phyloP scores from a whole-genome alignment of 2,797 vertebrate species.

The Rhinella marina region DNA sequence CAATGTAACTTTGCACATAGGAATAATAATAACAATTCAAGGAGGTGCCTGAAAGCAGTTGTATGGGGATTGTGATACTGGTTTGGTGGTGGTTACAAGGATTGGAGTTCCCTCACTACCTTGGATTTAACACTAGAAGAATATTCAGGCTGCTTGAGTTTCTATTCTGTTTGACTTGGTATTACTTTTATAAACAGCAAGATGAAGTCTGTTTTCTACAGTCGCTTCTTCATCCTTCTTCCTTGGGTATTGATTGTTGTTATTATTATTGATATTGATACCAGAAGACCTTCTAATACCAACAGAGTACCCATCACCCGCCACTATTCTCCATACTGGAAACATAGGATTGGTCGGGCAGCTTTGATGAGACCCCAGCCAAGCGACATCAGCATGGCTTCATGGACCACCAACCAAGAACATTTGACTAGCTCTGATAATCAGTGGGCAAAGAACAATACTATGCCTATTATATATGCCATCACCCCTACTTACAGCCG shows the following conservation, averaged over 20 bases:
- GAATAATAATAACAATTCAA: neutral
- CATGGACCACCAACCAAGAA: conserved; percentile 66
- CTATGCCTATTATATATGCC: conserved; percentile 87
- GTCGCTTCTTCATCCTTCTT: conserved; percentile 90
- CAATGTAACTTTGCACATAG: neutral
- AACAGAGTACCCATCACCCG: conserved; percentile 67
- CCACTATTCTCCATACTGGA: conserved; percentile 60
- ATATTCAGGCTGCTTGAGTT: conserved; percentile 3
- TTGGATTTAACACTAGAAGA: neutral
- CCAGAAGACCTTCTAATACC: conserved; percentile 75
- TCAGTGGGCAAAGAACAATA: conserved; percentile 62
- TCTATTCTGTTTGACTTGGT: conserved; percentile 3
- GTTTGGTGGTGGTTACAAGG: neutral
- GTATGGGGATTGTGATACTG: neutral
- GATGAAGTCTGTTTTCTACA: conserved; percentile 89
- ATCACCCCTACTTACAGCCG: conserved; percentile 96
- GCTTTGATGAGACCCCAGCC: conserved; percentile 67
- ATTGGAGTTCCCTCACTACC: neutral
- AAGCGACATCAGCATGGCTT: conserved; percentile 65
- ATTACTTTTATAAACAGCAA: conserved; percentile 62
- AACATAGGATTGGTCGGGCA: conserved; percentile 61
- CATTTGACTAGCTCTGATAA: conserved; percentile 5
- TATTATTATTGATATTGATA: conserved; percentile 92
- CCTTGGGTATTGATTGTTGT: conserved; percentile 94
- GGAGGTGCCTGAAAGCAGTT: neutral